Evolutionary conservation across 2,113 vertebrate species (phyloP).

Genomic region (Pituophis catenifer): DNA sequence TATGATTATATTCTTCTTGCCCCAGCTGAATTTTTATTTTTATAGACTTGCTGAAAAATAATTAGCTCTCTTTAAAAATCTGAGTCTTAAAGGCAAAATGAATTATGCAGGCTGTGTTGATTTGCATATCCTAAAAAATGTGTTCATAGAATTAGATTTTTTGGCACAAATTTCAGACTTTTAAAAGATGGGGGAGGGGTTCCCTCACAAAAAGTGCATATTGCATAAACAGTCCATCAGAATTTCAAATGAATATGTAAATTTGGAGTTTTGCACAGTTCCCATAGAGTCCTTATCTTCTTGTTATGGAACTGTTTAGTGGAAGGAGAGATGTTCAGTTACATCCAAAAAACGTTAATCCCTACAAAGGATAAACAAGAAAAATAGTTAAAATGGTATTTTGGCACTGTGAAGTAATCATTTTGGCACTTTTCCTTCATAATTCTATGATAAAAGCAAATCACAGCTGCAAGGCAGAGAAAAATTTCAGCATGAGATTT

Average conservation of each 20-base stretch:
- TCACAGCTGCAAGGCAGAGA: neutral
- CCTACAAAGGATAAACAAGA: constrained; percentile 41
- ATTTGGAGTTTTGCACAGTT: neutral
- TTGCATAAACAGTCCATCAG: neutral
- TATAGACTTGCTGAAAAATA: neutral
- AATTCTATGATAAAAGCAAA: neutral
- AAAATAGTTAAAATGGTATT: constrained; percentile 13
- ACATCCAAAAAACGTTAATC: constrained; percentile 38
- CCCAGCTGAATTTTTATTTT: neutral
- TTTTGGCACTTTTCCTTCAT: neutral
- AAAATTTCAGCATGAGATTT: neutral
- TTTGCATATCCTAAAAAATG: neutral
- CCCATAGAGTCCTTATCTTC: neutral
- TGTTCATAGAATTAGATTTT: neutral
- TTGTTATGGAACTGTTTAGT: neutral
- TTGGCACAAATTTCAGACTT: neutral
- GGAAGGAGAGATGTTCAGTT: neutral
- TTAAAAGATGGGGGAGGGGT: neutral
- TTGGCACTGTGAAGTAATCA: neutral
- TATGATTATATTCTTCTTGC: neutral
- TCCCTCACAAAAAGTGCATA: neutral
- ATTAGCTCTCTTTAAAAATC: neutral
- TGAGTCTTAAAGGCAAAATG: neutral
- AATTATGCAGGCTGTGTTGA: neutral
- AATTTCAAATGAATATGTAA: neutral